Base-by-base conservation (phyloP, 2,113 vertebrate species). In the Callithrix jacchus region DNA sequence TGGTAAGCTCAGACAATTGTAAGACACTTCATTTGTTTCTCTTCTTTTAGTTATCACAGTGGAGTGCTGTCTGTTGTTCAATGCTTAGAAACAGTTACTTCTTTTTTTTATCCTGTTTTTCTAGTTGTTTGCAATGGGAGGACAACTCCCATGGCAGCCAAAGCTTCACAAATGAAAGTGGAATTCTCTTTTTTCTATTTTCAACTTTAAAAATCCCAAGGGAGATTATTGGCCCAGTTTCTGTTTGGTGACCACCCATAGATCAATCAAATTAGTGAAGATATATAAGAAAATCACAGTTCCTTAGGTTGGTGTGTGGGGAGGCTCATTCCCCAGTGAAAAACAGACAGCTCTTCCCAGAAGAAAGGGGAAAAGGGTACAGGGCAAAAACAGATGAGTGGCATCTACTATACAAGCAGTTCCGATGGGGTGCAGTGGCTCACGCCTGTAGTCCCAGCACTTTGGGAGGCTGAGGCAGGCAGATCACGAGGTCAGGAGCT, bases 121-220 rank as follows among this genome's bases (percentile, higher is more conserved):
- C 35, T 74, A 66, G 66, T 23, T 80, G 16, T 86, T 76, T 58
- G 54, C 17, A 76, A 23, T 52, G 45, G 37, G 8, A 58, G 56
- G 6, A 25, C 21, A 58, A 52, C 61, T 61, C 47, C 30, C 8
- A 18, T 18, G 8, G n/a, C 42, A 68, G 35, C 52, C 66, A 58
- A 68, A 45, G 23, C 40, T 94, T 92, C 45, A 37, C 42, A 70
- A 73, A 20, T 87, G n/a, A 77, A 87, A 82, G 17, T 66, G 27
- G n/a, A 92, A 79, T 52, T 86, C 37, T 81, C 56, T 93, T 82
- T 71, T 82, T 73, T 54, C 40, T 93, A 66, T 92, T 92, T 83
- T 87, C n/a, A 52, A 76, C 7, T 82, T 81, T 7, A n/a, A 91
- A 92, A 87, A 56, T 54, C 45, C 17, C 12, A 45, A 8, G 37